Evolutionary conservation across 2,797 vertebrate genomes (phyloP), one percentile per base, ranked within the genome.

Genomic region (Hipposideros larvatus): DNA sequence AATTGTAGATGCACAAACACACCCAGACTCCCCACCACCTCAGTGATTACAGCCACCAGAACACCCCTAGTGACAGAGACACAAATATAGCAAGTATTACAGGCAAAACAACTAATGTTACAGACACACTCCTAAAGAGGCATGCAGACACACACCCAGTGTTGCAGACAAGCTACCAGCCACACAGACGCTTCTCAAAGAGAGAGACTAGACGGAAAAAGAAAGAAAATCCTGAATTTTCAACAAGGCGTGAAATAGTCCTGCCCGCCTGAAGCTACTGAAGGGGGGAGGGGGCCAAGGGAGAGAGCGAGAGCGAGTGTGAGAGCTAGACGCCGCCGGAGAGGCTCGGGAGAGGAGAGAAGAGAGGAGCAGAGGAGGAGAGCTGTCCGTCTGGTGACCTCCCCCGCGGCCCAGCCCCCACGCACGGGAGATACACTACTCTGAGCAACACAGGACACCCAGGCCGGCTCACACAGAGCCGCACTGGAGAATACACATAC

Each of bases 211-310:
- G 91, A 95, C 61, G 43, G 91, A 97, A 91, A 97, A 89, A 97
- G 97, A 97, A 97, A 97, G 97, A 97, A 98, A 98, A 98, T 97
- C 96, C 97, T 94, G 96, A 97, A 98, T 97, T 97, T 97, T 96
- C 97, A 97, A 97, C 96, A 97, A 97, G 96, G 97, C 97, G 96
- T 98, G 97, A 98, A 98, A 98, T 96, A 97, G 97, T 97, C 96
- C 91, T 97, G 95, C 96, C 97, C 46, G 97, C 96, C 97, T 89
- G 91, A 97, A 97, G 97, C 97, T 97, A 97, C 97, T 90, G 96
- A 43, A 95, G 94, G 88, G 90, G 92, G 97, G 79, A 79, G 88
- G 96, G 88, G 87, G 74, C 51, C 79, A 24, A 75, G 87, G 37
- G 53, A 95, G 80, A 74, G 2, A 90, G 92, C 11, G 21, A 24